Evolutionary conservation across 2,888 invertebrate genomes (phyloP), one percentile per base, ranked within the genome.

Genomic region (Napeogenes inachia): DNA sequence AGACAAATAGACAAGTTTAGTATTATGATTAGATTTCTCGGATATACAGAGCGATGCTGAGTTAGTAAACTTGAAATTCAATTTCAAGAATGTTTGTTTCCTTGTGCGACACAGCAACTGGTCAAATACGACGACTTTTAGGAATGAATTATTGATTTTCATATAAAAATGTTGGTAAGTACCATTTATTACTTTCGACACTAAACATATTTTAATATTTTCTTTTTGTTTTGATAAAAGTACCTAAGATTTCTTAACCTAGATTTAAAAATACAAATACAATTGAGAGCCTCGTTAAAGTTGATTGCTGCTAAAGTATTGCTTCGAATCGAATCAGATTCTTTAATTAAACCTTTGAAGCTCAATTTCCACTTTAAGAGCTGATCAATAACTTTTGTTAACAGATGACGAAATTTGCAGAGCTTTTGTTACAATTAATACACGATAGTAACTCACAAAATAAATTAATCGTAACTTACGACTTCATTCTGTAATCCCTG

Each of bases 321-420:
- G 57, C 57, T 56, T 54, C 54, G 30, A 61, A 45, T 42, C 10
- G 42, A 42, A 54, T 33, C 21, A 53, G 45, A 13, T 60, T 58
- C 57, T 64, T 65, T 60, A 63, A 65, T 63, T 57, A 61, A 61
- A 56, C 50, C 60, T 54, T 60, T 21, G 47, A 13, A 57, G 21
- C 38, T 59, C 50, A 33, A 32, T 47, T 59, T 53, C 8, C 32
- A 53, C 4, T 53, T 56, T 21, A 42, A 10, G 13, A 45, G 30
- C 12, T 13, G 53, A 57, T 57, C 35, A 45, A 45, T 38, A 50
- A 4, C 12, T 42, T 35, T 38, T 35, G 12, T 32, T 62, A 13
- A 53, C 50, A 45, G 56, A 59, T 50, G 35, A 32, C 10, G 13
- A 57, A 38, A 57, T 54, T 56, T 56, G 10, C 33, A 32, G 42